These are phyloP conservation scores for Cryptus armator DNA, from an alignment of 2,888 invertebrate species.

Conservation along the genomic window DNA sequence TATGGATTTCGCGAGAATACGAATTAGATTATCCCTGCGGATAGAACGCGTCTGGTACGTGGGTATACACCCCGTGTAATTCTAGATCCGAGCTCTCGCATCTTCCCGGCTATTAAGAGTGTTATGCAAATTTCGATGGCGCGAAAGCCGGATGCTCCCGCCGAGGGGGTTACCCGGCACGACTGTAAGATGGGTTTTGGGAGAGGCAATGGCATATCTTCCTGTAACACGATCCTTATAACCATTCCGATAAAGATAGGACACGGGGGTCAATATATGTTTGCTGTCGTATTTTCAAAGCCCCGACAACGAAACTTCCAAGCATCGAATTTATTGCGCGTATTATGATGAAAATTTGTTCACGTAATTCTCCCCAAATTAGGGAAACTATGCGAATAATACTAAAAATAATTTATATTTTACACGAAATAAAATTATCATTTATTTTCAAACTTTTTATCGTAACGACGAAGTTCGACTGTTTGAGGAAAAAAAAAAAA, in stretches of 20 bases:
- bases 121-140: slow-evolving; percentile 76
- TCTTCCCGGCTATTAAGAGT: slow-evolving; percentile 75
- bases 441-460: neutral
- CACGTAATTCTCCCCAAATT: neutral
- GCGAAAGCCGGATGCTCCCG: slow-evolving; percentile 45
- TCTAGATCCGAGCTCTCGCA: slow-evolving; percentile 50
- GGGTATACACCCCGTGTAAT: slow-evolving; percentile 55
- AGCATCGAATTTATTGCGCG: slow-evolving; percentile 16
- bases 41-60: slow-evolving; percentile 23
- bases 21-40: slow-evolving; percentile 14
- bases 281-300: slow-evolving; percentile 12
- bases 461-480: neutral
- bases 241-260: slow-evolving; percentile 45
- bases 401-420: neutral
- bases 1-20: neutral
- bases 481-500: neutral
- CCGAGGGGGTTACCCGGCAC: slow-evolving; percentile 12
- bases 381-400: neutral
- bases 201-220: slow-evolving; percentile 44
- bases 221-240: slow-evolving; percentile 49
- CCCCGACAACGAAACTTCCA: neutral
- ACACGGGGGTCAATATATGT: slow-evolving; percentile 31
- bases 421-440: neutral
- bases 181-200: slow-evolving; percentile 18
- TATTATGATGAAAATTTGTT: neutral